Conservation (phyloP, 1,140 invertebrate genomes). For the Bathynomus jamesi region DNA sequence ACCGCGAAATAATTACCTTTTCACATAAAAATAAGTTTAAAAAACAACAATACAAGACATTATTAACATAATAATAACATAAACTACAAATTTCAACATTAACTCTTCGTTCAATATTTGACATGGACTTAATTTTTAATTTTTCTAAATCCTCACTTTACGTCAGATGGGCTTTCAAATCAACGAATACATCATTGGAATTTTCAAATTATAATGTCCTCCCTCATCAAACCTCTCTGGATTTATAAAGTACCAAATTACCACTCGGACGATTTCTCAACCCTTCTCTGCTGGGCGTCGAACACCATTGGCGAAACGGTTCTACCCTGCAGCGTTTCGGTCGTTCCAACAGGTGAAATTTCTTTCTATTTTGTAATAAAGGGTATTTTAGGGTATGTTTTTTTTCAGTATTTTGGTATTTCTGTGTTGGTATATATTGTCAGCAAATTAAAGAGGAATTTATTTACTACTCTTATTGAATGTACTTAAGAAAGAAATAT, state of each 20-base stretch:
- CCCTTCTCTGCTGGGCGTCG: background rate
- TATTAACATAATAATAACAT: too few species aligned
- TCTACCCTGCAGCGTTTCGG: background rate
- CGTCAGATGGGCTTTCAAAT: background rate
- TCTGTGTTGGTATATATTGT: background rate
- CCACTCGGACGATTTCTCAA: background rate
- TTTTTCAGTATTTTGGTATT: too few species aligned
- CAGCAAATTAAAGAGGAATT: background rate
- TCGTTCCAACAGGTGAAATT: background rate
- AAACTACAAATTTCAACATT: too few species aligned
- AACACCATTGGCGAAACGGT: background rate
- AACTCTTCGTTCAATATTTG: too few species aligned
- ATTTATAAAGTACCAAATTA: background rate
- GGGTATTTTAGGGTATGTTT: too few species aligned
- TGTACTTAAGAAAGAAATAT: background rate
- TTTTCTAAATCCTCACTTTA: too few species aligned
- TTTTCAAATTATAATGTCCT: constrained; percentile 1
- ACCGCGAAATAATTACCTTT: too few species aligned
- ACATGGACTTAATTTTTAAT: too few species aligned
- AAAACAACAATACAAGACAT: too few species aligned
- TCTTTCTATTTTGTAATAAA: background rate
- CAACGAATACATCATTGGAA: background rate
- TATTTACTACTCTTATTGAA: background rate
- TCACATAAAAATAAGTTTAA: too few species aligned
- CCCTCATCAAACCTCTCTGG: background rate